Percentiles rank a stretch among this genome's conserved stretches.
Conservation (phyloP, 1,140 invertebrate species). For the Drosophila pseudoananassae region DNA sequence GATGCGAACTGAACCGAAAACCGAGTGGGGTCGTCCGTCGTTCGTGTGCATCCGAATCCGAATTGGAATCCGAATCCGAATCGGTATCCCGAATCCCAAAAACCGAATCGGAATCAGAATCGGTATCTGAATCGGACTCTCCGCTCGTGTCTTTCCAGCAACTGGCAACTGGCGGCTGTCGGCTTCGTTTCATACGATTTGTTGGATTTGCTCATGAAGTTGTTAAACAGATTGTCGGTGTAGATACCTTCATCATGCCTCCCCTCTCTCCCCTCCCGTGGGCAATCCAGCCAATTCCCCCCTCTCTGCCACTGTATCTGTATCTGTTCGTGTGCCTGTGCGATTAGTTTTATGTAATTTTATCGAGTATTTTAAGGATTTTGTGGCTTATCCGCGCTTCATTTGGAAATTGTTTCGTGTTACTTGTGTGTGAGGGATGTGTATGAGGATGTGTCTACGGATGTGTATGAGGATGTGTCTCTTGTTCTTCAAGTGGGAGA, state of each 20-base stretch:
- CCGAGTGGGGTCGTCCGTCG: conserved; percentile 40
- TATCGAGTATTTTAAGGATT: conserved; percentile 84
- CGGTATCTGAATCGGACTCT: conserved; percentile 36
- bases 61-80: conserved; percentile 23
- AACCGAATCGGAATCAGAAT: conserved; percentile 20
- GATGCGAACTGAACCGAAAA: conserved; percentile 39
- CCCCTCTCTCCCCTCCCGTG: background rate
- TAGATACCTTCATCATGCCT: conserved; percentile 81
- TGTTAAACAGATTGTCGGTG: conserved; percentile 84
- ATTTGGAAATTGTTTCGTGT: conserved; percentile 83
- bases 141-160: conserved; percentile 38
- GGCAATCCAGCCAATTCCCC: conserved; percentile 45
- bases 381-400: conserved; percentile 82
- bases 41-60: conserved; percentile 26
- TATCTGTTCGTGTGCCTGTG: conserved; percentile 64
- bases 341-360: conserved; percentile 84
- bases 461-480: conserved; percentile 9
- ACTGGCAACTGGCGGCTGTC: conserved; percentile 42
- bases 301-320: background rate
- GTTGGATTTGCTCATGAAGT: conserved; percentile 84
- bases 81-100: conserved; percentile 29
- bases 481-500: background rate
- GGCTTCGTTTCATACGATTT: conserved; percentile 78
- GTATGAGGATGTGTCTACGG: conserved; percentile 37
- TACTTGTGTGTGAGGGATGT: conserved; percentile 50